Conservation (phyloP, 1,140 invertebrate genomes). For the Chironomus tepperi region DNA sequence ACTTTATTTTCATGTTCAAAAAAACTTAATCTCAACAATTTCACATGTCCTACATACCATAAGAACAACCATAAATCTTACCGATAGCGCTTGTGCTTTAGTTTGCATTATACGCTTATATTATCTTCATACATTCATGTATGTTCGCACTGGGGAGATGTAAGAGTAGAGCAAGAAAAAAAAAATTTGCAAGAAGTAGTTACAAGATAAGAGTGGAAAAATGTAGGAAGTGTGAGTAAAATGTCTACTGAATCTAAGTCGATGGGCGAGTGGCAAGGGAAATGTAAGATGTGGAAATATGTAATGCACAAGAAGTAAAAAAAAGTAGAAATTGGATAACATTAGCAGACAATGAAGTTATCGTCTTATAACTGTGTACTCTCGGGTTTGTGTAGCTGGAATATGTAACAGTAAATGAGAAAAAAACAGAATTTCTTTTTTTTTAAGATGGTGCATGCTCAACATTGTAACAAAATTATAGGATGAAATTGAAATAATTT, state of each 20-base stretch:
- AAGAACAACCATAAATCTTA: slow-evolving; percentile 5
- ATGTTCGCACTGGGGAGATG: slow-evolving; percentile 4
- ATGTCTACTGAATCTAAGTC: slow-evolving; percentile 12
- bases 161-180: not conserved
- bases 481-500: slow-evolving; percentile 3
- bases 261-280: not conserved
- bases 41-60: slow-evolving; percentile 1
- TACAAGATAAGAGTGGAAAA: not conserved
- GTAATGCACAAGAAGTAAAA: not conserved
- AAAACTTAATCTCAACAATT: slow-evolving; percentile 1
- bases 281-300: slow-evolving; percentile 8
- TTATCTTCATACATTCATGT: not conserved
- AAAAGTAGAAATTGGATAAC: not conserved
- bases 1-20: not conserved
- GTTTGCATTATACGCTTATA: not conserved
- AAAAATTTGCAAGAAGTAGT: slow-evolving; percentile 8
- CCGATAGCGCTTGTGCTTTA: slow-evolving; percentile 4
- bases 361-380: not conserved
- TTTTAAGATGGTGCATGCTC: too few species aligned
- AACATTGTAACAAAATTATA: not conserved
- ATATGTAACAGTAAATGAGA: too few species aligned
- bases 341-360: slow-evolving; percentile 13
- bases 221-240: not conserved
- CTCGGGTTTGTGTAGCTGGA: too few species aligned
- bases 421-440: too few species aligned